Conservation (phyloP, 2,113 vertebrate genomes). For the Strigops habroptila region DNA sequence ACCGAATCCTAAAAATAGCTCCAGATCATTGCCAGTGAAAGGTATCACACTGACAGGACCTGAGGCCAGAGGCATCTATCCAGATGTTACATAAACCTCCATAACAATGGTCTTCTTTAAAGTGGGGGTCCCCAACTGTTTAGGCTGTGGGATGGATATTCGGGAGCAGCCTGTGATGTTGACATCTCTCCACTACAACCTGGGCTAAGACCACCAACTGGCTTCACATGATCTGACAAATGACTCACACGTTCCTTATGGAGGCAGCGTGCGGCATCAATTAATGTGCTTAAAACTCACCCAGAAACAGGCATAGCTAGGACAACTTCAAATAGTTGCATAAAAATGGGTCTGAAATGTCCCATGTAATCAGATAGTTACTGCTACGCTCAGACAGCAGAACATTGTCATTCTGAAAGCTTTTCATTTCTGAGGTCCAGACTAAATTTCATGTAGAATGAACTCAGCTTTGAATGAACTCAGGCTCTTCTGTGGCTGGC, state of each 20-base stretch:
- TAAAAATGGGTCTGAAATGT: neutral
- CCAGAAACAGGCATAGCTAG: neutral
- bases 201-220: neutral
- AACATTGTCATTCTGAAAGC: neutral
- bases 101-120: neutral
- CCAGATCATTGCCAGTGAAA: neutral
- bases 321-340: neutral
- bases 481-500: neutral
- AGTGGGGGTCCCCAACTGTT: neutral
- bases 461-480: neutral
- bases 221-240: neutral
- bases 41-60: neutral
- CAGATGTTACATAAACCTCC: neutral
- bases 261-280: neutral
- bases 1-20: neutral
- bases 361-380: neutral
- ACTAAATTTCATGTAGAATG: neutral
- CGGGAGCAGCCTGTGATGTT: neutral
- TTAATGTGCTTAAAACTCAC: neutral
- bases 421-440: neutral
- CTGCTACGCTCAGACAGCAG: neutral
- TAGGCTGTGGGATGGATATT: neutral
- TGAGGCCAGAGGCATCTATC: neutral
- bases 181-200: neutral
- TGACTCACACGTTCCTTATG: neutral